A percentile compares a stretch with the other conserved stretches of the same genome.
Evolutionary conservation across 1,140 invertebrate genomes (phyloP).

Genomic region (Pseudomyrmex dendroicus): DNA sequence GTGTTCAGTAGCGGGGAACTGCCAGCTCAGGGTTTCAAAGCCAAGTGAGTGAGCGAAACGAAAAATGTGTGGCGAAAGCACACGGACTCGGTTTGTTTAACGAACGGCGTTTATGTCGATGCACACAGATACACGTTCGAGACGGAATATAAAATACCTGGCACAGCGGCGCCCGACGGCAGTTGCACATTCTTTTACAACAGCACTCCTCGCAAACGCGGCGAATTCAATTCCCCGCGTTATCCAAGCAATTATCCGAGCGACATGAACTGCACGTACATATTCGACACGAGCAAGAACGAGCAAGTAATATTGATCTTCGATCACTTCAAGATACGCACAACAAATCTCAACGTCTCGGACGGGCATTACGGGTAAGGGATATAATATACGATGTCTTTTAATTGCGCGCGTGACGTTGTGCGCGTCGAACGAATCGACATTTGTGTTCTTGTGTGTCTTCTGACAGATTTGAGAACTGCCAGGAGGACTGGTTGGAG

Average conservation of each 20-base stretch:
- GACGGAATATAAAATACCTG: conserved; percentile 96
- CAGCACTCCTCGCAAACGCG: conserved; percentile 93
- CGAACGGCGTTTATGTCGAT: too few species aligned
- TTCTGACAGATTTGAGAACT: conserved; percentile 87
- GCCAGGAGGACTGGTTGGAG: conserved; percentile 97
- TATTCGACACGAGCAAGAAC: conserved; percentile 93
- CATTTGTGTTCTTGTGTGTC: neutral
- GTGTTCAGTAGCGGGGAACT: conserved; percentile 96
- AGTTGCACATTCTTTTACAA: conserved; percentile 96
- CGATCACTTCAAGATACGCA: conserved; percentile 95
- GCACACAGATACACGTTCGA: conserved; percentile 92
- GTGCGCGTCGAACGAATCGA: neutral
- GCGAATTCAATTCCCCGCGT: conserved; percentile 97
- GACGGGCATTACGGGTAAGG: conserved; percentile 87
- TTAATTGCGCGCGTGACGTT: neutral
- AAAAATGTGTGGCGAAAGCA: too few species aligned
- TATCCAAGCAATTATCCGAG: conserved; percentile 98
- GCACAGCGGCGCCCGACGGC: conserved; percentile 95
- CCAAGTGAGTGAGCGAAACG: conserved; percentile 84
- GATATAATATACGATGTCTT: conserved; percentile 25
- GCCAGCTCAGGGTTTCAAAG: conserved; percentile 96
- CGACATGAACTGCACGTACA: conserved; percentile 96
- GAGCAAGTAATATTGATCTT: conserved; percentile 97
- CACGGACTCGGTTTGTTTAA: too few species aligned
- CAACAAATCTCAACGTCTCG: conserved; percentile 87